Base-by-base conservation (phyloP, 2,113 vertebrate species). In the Osmerus mordax region DNA sequence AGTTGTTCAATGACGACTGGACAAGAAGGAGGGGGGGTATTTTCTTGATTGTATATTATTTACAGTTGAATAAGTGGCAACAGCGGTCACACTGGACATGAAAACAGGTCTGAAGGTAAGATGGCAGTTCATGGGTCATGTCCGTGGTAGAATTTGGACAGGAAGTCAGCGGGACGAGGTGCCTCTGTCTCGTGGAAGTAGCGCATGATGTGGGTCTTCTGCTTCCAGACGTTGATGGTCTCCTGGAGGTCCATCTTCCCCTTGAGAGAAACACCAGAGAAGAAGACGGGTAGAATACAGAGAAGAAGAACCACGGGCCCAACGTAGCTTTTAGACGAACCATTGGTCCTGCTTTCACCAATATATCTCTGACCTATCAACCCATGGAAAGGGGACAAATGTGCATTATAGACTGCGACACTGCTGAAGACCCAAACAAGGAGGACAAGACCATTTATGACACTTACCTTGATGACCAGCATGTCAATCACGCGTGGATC, bases 231-330 rank as follows among this genome's bases (percentile, higher is more conserved):
- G 0, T 95, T 58, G 70, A 98, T 97, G 0, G 96, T 99, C 84
- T 98, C 96, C 88, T 99, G 81, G 29, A 99, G 93, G 0, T 98
- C 97, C 93, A 99, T 95, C 89, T 98, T 98, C 1, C 96, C 96
- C 97, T 98, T 72, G 1, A 5, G 69, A n/a, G 16, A 67, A 47
- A 47, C 41, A 12, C 41, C 41, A 47, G 5, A 47, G 41, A 47
- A 47, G 9, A 47, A 47, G 41, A 47, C 1, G 32, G 32, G 4
- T 5, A 47, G 9, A 12, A 47, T 36, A 6, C 32, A 36, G 32
- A 47, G 41, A 47, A 6, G 5, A 7, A 47, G 41, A 47, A 12
- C 41, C 9, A 47, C 7, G 8, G 9, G 41, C 41, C 0, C 9
- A 47, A 12, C 41, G 9, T 9, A 11, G 7, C 9, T 9, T 47